Percentiles rank a stretch among this genome's conserved stretches.
These are phyloP conservation scores for Alethe diademata DNA, from an alignment of 2,113 vertebrate genomes.

Conservation along the genomic window DNA sequence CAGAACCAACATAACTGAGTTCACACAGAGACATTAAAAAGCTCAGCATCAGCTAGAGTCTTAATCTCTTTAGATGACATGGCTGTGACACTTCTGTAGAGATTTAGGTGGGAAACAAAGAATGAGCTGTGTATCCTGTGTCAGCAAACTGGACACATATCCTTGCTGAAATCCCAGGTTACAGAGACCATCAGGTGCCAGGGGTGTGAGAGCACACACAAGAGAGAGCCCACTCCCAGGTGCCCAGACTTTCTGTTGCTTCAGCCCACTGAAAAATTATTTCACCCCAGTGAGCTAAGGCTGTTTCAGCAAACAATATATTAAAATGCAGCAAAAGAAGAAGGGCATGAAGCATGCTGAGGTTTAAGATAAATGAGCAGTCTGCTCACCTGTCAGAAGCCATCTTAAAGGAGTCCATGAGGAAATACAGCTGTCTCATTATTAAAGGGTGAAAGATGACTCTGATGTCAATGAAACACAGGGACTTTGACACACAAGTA, in stretches of 20 bases:
- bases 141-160: not conserved
- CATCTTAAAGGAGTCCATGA: not conserved
- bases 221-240: fast-evolving
- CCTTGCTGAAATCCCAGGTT: not conserved
- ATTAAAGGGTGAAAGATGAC: not conserved
- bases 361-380: not conserved
- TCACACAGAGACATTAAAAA: not conserved
- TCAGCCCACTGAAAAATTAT: not conserved
- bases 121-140: not conserved
- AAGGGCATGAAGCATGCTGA: not conserved
- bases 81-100: fast-evolving
- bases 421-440: not conserved
- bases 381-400: not conserved
- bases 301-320: not conserved
- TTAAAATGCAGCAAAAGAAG: not conserved
- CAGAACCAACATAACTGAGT: not conserved
- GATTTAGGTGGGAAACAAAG: not conserved
- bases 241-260: not conserved
- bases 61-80: not conserved
- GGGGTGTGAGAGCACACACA: fast-evolving
- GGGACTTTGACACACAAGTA: not conserved
- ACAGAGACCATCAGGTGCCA: not conserved
- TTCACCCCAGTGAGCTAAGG: not conserved
- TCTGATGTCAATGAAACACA: not conserved
- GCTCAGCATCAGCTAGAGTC: not conserved